Percentiles rank a stretch among this genome's conserved stretches.
These are phyloP conservation scores for Exocentrus adspersus DNA, from an alignment of 2,888 invertebrate species.

Conservation along the genomic window DNA sequence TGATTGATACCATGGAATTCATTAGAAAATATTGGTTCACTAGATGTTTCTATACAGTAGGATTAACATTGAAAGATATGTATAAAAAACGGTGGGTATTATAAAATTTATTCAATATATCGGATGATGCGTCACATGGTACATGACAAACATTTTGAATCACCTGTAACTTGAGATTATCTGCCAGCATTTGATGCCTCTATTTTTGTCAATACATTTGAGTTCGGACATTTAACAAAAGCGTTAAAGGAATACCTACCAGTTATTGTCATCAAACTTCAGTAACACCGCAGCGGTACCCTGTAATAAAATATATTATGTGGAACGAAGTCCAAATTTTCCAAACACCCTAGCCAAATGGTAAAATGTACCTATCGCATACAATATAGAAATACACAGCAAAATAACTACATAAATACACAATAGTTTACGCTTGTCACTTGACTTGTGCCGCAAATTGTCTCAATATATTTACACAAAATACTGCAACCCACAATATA, in stretches of 20 bases:
- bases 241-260: not conserved
- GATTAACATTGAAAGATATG: slow-evolving; percentile 36
- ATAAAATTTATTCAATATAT: slow-evolving; percentile 21
- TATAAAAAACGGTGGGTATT: slow-evolving; percentile 23
- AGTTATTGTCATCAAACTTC: slow-evolving; percentile 3
- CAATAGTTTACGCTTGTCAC: no score
- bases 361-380: no score
- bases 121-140: slow-evolving; percentile 16
- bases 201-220: slow-evolving; percentile 18
- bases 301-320: not conserved
- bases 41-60: slow-evolving; percentile 30
- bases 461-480: no score
- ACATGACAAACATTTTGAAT: slow-evolving; percentile 14
- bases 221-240: not conserved
- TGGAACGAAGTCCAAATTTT: not conserved
- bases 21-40: slow-evolving; percentile 44
- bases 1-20: slow-evolving; percentile 45
- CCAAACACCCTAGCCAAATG: not conserved
- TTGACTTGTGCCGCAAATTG: no score
- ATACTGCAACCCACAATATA: no score
- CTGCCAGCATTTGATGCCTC: slow-evolving; percentile 3
- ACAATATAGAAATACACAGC: no score
- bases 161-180: slow-evolving; percentile 16
- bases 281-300: not conserved
- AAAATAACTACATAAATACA: no score